A percentile compares a stretch with the other conserved stretches of the same genome.
Conservation (phyloP, 2,797 vertebrate genomes). For the Manis crassicaudata region DNA sequence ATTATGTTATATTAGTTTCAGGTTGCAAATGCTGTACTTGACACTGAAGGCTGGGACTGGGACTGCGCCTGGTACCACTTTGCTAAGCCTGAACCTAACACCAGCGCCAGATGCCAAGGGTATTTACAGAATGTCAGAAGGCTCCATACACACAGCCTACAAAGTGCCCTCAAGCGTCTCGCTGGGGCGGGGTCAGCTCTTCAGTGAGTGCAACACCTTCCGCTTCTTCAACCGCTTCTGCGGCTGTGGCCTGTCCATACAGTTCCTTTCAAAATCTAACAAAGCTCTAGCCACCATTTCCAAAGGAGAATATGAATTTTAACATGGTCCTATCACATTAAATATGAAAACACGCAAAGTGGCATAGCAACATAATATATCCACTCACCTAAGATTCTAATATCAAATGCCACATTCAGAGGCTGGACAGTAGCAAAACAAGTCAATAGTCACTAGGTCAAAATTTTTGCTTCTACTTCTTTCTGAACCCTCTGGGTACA, state of each 20-base stretch:
- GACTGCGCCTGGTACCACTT: not conserved
- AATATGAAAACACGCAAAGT: not conserved
- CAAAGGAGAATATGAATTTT: not conserved
- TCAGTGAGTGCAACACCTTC: not conserved
- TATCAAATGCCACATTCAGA: not conserved
- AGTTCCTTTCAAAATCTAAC: not conserved
- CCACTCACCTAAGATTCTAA: not conserved
- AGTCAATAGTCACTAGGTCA: not conserved
- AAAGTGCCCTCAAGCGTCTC: not conserved
- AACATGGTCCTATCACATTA: not conserved
- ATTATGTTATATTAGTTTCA: too few species aligned
- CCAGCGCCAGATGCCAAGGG: not conserved
- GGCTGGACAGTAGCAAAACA: not conserved
- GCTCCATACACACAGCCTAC: not conserved
- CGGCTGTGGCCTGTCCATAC: not conserved
- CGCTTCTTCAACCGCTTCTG: not conserved
- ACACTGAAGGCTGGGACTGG: not conserved
- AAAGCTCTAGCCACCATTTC: not conserved
- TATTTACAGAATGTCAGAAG: not conserved
- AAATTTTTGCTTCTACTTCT: not conserved
- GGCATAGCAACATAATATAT: not conserved
- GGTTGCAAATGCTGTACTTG: not conserved
- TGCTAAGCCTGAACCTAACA: not conserved
- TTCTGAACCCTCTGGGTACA: not conserved
- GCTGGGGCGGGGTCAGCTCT: not conserved